A percentile compares a stretch with the other conserved stretches of the same genome.
Conservation (phyloP, 2,797 vertebrate species). For the Takifugu ocellatus region DNA sequence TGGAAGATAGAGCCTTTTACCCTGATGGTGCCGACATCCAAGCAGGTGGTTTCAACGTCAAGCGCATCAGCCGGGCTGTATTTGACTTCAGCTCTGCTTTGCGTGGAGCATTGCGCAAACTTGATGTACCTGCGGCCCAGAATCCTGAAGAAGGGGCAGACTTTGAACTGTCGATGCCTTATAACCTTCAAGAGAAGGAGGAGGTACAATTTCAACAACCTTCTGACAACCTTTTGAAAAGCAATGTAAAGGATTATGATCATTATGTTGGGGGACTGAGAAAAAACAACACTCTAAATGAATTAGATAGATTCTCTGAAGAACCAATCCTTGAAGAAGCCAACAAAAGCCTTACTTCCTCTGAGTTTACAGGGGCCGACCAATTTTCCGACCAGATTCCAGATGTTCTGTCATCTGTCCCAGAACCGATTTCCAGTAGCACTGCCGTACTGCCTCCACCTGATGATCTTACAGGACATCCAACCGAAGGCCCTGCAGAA, state of each 20-base stretch:
- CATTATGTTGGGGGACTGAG: conserved; percentile 15
- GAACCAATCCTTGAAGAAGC: conserved; percentile 69
- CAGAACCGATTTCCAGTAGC: conserved; percentile 17
- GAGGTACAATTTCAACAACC: conserved; percentile 28
- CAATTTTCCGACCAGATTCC: conserved; percentile 21
- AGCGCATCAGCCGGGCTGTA: conserved; percentile 84
- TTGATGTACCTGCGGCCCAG: conserved; percentile 78
- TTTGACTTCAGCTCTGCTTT: conserved; percentile 85
- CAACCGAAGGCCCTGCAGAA: conserved; percentile 9
- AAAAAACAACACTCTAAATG: conserved; percentile 22
- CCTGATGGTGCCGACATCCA: conserved; percentile 71
- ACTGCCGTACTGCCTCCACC: conserved; percentile 23
- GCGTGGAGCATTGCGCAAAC: conserved; percentile 85
- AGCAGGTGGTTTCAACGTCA: conserved; percentile 83
- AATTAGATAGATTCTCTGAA: conserved; percentile 62
- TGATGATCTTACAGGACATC: conserved; percentile 23
- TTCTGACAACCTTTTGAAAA: conserved; percentile 18
- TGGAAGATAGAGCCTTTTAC: conserved; percentile 49
- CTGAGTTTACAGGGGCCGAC: conserved; percentile 30
- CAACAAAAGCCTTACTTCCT: conserved; percentile 49
- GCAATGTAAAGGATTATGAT: conserved; percentile 3
- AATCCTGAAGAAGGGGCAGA: conserved; percentile 72
- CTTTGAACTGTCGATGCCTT: conserved; percentile 47
- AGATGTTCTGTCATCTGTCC: not conserved
- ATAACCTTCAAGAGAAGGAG: conserved; percentile 38